Conservation (phyloP, 2,797 vertebrate genomes). For the Lepidocolaptes lacrymiger region DNA sequence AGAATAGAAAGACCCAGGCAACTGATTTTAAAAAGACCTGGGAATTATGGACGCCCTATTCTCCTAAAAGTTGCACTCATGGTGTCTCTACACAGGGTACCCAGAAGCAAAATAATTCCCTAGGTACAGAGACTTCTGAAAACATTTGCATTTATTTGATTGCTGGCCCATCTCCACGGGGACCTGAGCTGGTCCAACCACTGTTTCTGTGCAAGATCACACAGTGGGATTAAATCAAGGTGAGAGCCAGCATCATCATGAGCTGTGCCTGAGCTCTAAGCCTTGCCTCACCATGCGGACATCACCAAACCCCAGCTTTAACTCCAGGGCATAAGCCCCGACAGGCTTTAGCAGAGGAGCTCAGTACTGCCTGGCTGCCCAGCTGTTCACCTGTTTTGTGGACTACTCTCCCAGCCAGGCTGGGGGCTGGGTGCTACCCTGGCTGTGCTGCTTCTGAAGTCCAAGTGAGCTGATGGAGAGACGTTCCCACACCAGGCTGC, state of each 20-base stretch:
- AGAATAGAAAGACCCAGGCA: not conserved
- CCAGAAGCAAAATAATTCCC: not conserved
- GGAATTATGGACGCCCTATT: not conserved
- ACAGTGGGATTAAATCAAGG: not conserved
- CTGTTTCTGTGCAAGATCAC: not conserved
- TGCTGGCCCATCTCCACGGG: not conserved
- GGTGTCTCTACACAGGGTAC: not conserved
- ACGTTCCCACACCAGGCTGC: not conserved
- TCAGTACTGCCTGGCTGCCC: not conserved
- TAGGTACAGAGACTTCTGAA: not conserved
- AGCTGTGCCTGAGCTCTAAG: not conserved
- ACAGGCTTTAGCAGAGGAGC: not conserved
- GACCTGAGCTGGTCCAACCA: not conserved
- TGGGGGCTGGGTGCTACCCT: not conserved
- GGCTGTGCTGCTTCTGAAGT: not conserved
- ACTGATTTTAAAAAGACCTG: not conserved
- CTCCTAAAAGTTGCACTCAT: not conserved
- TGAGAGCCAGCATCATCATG: not conserved
- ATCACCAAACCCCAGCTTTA: not conserved
- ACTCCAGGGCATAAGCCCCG: not conserved
- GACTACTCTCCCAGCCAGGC: not conserved
- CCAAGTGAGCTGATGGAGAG: not conserved
- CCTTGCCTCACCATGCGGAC: not conserved
- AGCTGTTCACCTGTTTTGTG: not conserved
- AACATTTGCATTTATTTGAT: not conserved